Conservation (phyloP, 2,888 invertebrate species). For the Ypsolopha sequella region DNA sequence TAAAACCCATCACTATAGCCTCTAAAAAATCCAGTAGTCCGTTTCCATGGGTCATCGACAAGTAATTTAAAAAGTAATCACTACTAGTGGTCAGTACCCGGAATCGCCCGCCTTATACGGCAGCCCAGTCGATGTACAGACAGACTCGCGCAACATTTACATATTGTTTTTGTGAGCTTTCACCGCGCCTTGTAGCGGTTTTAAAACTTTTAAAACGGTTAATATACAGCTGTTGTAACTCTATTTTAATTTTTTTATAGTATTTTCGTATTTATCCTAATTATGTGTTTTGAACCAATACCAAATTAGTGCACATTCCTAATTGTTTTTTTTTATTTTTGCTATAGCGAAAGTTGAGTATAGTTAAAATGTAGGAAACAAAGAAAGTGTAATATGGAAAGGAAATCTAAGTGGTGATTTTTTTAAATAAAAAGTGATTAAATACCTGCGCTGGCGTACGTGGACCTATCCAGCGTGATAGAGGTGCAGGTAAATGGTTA, state of each 20-base stretch:
- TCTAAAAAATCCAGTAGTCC: slow-evolving; percentile 41
- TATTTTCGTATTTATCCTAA: no score
- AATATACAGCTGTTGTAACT: not conserved
- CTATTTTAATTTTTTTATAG: not conserved
- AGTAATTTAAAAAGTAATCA: slow-evolving; percentile 62
- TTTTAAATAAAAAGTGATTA: slow-evolving; percentile 32
- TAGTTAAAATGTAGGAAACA: not conserved
- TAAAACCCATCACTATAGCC: slow-evolving; percentile 11
- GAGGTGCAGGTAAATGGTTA: slow-evolving; percentile 75
- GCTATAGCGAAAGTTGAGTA: no score
- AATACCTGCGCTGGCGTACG: slow-evolving; percentile 79
- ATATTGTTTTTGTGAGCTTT: slow-evolving; percentile 47
- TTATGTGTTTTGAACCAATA: no score
- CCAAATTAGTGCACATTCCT: no score
- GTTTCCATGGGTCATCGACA: slow-evolving; percentile 19
- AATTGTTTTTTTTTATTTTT: no score
- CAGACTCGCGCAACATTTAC: slow-evolving; percentile 27
- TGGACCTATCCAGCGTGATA: slow-evolving; percentile 81
- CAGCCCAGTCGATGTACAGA: slow-evolving; percentile 44
- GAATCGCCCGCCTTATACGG: slow-evolving; percentile 52
- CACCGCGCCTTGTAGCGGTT: slow-evolving; percentile 17
- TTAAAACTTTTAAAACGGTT: no score
- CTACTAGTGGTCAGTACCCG: slow-evolving; percentile 35
- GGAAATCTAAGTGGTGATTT: not conserved
- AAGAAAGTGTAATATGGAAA: not conserved